Base-by-base conservation (phyloP, 2,888 invertebrate genomes). In the Aleiodes leptofemur region DNA sequence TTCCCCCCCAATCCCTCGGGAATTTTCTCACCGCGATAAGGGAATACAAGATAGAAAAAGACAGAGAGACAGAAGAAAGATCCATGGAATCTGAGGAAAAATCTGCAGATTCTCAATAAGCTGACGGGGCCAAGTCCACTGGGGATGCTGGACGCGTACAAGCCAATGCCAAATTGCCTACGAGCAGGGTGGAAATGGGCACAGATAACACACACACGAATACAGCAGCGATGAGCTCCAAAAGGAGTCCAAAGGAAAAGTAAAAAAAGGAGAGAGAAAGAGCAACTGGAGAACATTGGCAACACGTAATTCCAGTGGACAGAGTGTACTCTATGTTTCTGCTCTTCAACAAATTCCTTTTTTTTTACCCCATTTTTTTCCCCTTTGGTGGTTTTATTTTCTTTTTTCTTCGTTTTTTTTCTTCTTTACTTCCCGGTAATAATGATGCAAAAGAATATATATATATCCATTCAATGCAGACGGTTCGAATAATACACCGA, bases 41-140 rank as follows among this genome's bases (percentile, higher is more conserved):
- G 48, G 48, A 57, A 29, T 31, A 57, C 43, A 48, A 55, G 43
- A 56, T 16, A 31, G 61, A 23, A 72, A 64, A 31, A 56, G 51
- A 64, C 59, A 50, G 69, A 51, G 61, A 59, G 29, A 43, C 69
- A 61, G 72, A 64, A 61, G 72, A 64, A 71, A 23, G 23, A 23
- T 2, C 23, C 23, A 23, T 23, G 23, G 23, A 78, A 74, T 76
- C 72, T 61, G 53, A 74, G 72, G 78, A 78, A 78, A 23, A 78
- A 78, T 78, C 78, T 78, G 76, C 59, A 76, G 78, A 78, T 76
- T 78, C 76, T 78, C 78, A 78, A 78, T 78, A 78, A 78, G 78
- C 78, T 74, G 78, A 76, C 78, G 74, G 57, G 23, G 23, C 76
- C 29, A 68, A 56, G 51, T 74, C 72, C 50, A 70, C 69, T 74